Conservation (phyloP, 2,888 invertebrate genomes). For the Cryptocephalus primarius region DNA sequence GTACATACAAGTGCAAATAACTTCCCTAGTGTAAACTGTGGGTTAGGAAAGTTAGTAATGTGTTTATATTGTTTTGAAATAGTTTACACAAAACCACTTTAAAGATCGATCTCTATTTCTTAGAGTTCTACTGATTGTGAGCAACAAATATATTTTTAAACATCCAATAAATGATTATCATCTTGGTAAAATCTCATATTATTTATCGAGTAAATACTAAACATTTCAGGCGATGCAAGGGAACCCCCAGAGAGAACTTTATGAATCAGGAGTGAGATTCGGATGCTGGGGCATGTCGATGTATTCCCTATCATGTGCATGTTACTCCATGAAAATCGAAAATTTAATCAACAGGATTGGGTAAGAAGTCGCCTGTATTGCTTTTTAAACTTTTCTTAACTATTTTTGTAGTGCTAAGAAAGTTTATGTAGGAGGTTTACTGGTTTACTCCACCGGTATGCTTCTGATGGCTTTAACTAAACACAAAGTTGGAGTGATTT, state of each 20-base stretch:
- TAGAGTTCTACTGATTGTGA: too few species aligned
- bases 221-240: too few species aligned
- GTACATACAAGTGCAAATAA: too few species aligned
- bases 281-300: constrained; percentile 97
- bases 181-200: too few species aligned
- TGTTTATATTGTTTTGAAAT: too few species aligned
- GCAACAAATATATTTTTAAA: too few species aligned
- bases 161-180: too few species aligned
- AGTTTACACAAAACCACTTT: too few species aligned
- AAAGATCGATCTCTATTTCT: too few species aligned
- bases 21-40: too few species aligned
- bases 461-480: constrained; percentile 69
- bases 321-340: constrained; percentile 84
- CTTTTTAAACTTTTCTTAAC: background rate
- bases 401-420: constrained; percentile 59
- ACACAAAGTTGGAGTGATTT: constrained; percentile 66
- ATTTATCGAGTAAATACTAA: too few species aligned
- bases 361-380: constrained; percentile 33
- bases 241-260: constrained; percentile 45
- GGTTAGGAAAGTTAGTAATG: too few species aligned
- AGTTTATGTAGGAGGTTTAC: constrained; percentile 81
- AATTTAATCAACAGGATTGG: constrained; percentile 64
- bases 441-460: constrained; percentile 86
- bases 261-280: constrained; percentile 86
- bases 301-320: constrained; percentile 89